These are phyloP conservation scores for Psittacula derbiana DNA, from an alignment of 2,797 vertebrate genomes.

Conservation along the genomic window DNA sequence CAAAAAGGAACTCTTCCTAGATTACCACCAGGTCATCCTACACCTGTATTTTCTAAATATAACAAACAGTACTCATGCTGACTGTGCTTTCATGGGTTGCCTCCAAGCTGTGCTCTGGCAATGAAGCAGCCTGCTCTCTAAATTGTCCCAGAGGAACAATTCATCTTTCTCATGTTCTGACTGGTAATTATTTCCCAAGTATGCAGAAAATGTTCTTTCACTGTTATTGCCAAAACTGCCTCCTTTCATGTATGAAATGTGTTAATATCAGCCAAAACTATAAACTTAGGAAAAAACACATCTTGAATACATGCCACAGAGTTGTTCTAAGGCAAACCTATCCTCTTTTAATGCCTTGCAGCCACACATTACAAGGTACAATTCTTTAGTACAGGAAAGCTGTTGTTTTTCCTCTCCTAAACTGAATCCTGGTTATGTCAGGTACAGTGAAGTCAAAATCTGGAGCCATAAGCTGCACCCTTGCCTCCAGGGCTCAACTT, in stretches of 20 bases:
- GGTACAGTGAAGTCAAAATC: neutral
- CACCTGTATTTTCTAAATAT: neutral
- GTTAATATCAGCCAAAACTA: neutral
- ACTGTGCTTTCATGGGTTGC: neutral
- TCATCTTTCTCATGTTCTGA: neutral
- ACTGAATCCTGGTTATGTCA: neutral
- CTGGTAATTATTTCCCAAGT: neutral
- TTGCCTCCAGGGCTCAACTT: neutral
- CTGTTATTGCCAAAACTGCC: neutral
- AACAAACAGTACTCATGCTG: neutral
- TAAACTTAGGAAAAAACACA: neutral
- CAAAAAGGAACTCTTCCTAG: neutral
- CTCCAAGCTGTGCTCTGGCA: rapidly evolving
- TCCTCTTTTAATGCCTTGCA: neutral
- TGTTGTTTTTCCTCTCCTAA: neutral
- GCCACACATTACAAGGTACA: neutral
- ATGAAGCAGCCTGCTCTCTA: neutral
- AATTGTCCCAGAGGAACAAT: neutral
- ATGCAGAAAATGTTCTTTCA: neutral
- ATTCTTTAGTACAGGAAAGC: neutral
- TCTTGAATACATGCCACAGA: neutral
- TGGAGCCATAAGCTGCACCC: neutral
- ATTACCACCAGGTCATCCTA: neutral
- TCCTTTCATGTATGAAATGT: neutral
- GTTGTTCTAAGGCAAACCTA: neutral